Base-by-base conservation (phyloP, 2,113 vertebrate species). In the Microtus pennsylvanicus region DNA sequence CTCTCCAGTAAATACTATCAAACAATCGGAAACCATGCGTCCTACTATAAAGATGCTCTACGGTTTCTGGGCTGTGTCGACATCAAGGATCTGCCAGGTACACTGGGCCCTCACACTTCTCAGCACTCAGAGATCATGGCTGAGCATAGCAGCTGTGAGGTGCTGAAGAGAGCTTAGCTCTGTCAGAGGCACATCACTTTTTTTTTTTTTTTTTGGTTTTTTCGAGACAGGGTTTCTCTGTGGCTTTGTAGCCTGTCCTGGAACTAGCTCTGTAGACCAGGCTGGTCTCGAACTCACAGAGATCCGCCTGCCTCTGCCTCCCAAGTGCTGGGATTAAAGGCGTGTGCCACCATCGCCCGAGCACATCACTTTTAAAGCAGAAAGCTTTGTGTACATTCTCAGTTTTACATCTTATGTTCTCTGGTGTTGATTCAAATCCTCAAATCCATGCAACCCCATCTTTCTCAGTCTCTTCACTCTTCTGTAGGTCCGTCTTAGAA, bases 1-100 rank as follows among this genome's bases (percentile, higher is more conserved):
- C 99, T 99, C 69, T 99, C 99, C 94, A 99, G 99, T 98, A 99
- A 99, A 98, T 99, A 99, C 96, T 99, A 99, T 78, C 99, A 99
- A 98, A 99, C 99, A 0, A 98, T 99, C 0, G 99, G 99, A 2
- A 99, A 99, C 98, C 99, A 99, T 0, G 99, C 99, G 0, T 98
- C 99, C 77, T 99, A 99, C 98, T 99, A 99, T 96, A 99, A 99
- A 97, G 99, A 99, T 0, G 99, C 99, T 0, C 98, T 99, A 97
- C 98, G 99, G 55, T 99, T 99, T 96, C 98, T 99, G 91, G 99
- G 99, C 1, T 99, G 99, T 94, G 99, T 99, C 5, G 99, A 99
- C 67, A 99, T 99, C 21, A 99, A 99, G 97, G 99, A 99, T 95
- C 98, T 99, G 47, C 99, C 99, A 90, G 99, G 99, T 99, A 63